Conservation (phyloP, 2,113 vertebrate species). For the Mormyrus iriodes region DNA sequence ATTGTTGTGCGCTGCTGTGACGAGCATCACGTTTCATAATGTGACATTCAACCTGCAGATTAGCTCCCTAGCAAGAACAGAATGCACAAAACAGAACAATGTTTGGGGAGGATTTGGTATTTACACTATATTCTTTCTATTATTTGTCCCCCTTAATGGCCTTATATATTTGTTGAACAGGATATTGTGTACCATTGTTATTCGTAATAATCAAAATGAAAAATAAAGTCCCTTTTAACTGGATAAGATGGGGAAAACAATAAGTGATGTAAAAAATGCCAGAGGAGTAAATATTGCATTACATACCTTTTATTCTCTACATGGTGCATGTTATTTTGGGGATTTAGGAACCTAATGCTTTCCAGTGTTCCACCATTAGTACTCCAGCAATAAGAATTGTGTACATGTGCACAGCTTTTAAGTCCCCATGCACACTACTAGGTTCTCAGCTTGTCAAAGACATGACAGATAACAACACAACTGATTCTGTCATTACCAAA, state of each 20-base stretch:
- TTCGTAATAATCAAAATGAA: neutral
- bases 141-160: neutral
- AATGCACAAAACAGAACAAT: neutral
- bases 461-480: neutral
- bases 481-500: neutral
- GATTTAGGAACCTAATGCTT: neutral
- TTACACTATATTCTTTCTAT: neutral
- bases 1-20: neutral
- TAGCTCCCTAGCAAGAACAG: neutral
- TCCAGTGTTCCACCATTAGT: neutral
- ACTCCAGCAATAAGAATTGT: neutral
- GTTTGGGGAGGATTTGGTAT: neutral
- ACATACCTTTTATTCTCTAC: neutral
- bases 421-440: neutral
- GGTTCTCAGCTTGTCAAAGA: neutral
- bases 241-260: neutral
- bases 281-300: neutral
- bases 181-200: neutral
- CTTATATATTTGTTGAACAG: neutral
- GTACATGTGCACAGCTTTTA: neutral
- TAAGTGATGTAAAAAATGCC: neutral
- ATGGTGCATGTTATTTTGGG: neutral
- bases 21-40: neutral
- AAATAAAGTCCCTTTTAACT: neutral
- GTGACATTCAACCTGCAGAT: neutral